Evolutionary conservation across 2,113 vertebrate species (phyloP), one percentile per base, ranked within the genome.

Genomic region (Hippoglossus stenolepis): DNA sequence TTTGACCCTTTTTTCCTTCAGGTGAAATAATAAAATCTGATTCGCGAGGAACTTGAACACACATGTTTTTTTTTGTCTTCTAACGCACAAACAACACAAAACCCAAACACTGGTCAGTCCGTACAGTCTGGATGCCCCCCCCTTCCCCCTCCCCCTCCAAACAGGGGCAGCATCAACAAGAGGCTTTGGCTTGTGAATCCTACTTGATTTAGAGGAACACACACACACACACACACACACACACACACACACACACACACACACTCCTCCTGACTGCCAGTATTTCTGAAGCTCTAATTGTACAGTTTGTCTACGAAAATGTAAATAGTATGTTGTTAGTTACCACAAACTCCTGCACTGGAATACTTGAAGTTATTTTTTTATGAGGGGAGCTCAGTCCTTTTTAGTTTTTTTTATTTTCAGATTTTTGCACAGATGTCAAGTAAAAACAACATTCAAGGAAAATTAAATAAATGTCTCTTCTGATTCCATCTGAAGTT

Each of bases 211-310:
- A 56, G 24, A 15, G 7, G 17, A 51, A 21, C 21, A 62, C 24
- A 9, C 14, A 58, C n/a, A 61, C 74, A 45, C 35, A 63, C 60
- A 77, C 77, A 57, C 57, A 67, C 47, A 65, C 21, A 72, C 51
- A 65, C 68, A 60, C 26, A 60, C 56, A 71, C 40, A 60, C 31
- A 62, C 31, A 77, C 65, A 69, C 17, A 26, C 54, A 59, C 28
- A 20, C 10, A 67, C 8, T 60, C 62, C 4, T 38, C 45, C 53
- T 69, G 43, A 75, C 66, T 81, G 70, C 67, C 63, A 84, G 91
- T 75, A 90, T 95, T 95, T 93, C 90, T 93, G 92, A 94, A 93
- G 89, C 72, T 88, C 91, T 93, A 93, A 93, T 95, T 94, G 87
- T 85, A 88, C 91, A 91, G 38, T 93, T 90, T 88, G 93, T 91